Conservation (phyloP, 1,140 invertebrate genomes). For the Drosophila elegans region DNA sequence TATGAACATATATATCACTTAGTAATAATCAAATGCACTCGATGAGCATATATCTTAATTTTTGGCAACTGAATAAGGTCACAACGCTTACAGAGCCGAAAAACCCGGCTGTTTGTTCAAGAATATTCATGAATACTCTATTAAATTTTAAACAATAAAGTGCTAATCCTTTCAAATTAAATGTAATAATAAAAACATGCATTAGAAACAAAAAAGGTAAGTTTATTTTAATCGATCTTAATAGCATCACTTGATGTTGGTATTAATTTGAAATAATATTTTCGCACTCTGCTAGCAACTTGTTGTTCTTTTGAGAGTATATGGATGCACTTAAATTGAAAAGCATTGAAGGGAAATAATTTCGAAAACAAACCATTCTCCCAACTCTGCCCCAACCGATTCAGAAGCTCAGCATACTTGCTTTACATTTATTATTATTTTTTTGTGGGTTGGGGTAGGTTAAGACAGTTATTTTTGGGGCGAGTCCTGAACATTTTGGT, state of each 20-base stretch:
- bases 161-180: no score
- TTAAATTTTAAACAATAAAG: no score
- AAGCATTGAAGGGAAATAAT: constrained; percentile 14
- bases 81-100: constrained; percentile 9
- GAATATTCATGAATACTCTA: constrained; percentile 4
- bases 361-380: constrained; percentile 32
- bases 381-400: constrained; percentile 1
- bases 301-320: neutral
- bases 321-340: constrained; percentile 18
- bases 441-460: neutral
- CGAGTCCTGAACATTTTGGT: constrained; percentile 20
- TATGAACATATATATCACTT: constrained; percentile 40
- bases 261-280: neutral
- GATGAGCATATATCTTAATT: constrained; percentile 69
- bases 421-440: constrained; percentile 44
- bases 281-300: neutral
- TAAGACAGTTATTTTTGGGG: constrained; percentile 35
- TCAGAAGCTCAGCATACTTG: constrained; percentile 25
- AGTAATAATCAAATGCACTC: constrained; percentile 76
- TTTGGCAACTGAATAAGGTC: constrained; percentile 44
- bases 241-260: neutral
- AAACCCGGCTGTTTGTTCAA: constrained; percentile 7
- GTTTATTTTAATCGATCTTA: no score
- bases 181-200: no score
- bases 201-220: no score